A percentile compares a stretch with the other conserved stretches of the same genome.
Conservation (phyloP, 2,797 vertebrate species). For the Lacerta agilis region DNA sequence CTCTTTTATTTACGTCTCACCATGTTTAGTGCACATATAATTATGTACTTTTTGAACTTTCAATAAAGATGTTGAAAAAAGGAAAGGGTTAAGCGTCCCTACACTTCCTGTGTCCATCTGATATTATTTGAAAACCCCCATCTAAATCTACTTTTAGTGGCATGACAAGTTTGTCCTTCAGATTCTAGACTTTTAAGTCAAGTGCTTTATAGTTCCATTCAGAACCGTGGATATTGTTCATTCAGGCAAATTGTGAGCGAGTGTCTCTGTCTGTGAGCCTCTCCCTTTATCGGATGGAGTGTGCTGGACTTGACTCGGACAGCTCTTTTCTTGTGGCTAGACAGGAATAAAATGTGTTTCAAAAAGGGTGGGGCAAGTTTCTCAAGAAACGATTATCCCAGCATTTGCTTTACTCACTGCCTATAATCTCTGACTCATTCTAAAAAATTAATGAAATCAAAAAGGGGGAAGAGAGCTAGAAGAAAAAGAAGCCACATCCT, state of each 20-base stretch:
- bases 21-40: no score
- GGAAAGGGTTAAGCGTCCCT: neutral
- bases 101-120: neutral
- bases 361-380: conserved; percentile 42
- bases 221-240: neutral
- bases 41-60: no score
- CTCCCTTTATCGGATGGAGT: conserved; percentile 12
- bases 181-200: neutral
- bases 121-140: neutral
- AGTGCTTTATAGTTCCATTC: neutral
- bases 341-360: conserved; percentile 35
- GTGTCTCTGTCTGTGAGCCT: neutral
- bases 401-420: conserved; percentile 46
- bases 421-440: conserved; percentile 43
- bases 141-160: neutral
- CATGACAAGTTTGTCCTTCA: neutral
- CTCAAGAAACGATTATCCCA: conserved; percentile 37
- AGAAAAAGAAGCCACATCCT: neutral
- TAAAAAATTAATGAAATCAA: conserved; percentile 33
- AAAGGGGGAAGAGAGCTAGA: neutral
- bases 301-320: neutral
- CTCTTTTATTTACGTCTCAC: no score
- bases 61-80: neutral
- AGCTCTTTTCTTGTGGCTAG: conserved; percentile 8
- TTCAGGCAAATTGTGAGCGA: neutral